Conservation (phyloP, 2,888 invertebrate genomes). For the Zygaena filipendulae region DNA sequence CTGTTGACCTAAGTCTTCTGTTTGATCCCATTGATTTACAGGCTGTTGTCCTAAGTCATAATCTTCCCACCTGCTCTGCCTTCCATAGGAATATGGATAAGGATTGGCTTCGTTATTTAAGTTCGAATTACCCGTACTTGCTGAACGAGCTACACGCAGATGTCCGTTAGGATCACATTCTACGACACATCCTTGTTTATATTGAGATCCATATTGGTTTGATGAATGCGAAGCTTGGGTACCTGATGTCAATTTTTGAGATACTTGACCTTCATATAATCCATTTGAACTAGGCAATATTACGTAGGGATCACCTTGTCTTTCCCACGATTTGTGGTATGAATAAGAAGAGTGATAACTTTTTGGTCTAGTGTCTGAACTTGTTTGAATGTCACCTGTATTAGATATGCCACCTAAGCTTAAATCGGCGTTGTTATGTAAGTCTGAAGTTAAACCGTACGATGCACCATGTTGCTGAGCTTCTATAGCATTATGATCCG, state of each 20-base stretch:
- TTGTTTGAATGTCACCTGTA: constrained; percentile 13
- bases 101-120: constrained; percentile 20
- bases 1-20: constrained; percentile 26
- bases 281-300: constrained; percentile 39
- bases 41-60: constrained; percentile 8
- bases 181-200: constrained; percentile 22
- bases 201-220: constrained; percentile 30
- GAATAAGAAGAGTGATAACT: constrained; percentile 59
- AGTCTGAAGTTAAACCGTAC: background rate
- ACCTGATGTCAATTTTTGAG: constrained; percentile 31
- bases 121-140: constrained; percentile 15
- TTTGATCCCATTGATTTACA: constrained; percentile 16
- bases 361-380: constrained; percentile 44
- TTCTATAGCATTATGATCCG: constrained; percentile 28
- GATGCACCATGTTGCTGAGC: constrained; percentile 18
- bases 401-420: constrained; percentile 5
- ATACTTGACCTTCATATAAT: constrained; percentile 23
- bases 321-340: constrained; percentile 63
- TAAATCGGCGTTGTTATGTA: constrained; percentile 2
- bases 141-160: constrained; percentile 38
- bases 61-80: constrained; percentile 15
- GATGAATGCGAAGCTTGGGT: constrained; percentile 25
- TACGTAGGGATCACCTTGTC: constrained; percentile 58
- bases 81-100: too few species aligned
- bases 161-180: constrained; percentile 38